phyloP scores from a whole-genome alignment of 2,797 vertebrate species.

The Characodon lateralis region DNA sequence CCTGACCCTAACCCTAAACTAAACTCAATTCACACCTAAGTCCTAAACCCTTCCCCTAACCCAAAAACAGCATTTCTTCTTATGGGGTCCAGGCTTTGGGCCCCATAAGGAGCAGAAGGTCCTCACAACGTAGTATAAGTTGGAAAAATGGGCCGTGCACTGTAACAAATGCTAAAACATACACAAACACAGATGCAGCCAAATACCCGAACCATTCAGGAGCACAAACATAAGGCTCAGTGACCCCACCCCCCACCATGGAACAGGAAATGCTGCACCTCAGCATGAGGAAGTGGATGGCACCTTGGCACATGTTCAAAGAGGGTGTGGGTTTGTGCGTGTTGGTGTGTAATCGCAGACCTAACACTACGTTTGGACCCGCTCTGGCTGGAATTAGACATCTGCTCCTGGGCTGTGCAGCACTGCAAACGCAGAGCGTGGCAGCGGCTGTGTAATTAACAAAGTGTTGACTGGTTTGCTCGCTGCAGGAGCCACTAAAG shows the following conservation, averaged over 20 bases:
- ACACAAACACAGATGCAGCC: neutral
- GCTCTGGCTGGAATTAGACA: constrained; percentile 86
- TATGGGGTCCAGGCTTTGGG: too few relatives aligned
- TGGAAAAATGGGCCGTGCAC: too few relatives aligned
- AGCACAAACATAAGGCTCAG: constrained; percentile 41
- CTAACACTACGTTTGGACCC: constrained; percentile 85
- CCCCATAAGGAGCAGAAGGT: too few relatives aligned
- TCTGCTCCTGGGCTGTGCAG: constrained; percentile 82
- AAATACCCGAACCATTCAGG: constrained; percentile 31
- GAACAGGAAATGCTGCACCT: constrained; percentile 86
- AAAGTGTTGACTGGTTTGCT: constrained; percentile 75
- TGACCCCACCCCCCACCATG: constrained; percentile 69
- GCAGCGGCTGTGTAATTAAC: constrained; percentile 80
- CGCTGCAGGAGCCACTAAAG: constrained; percentile 63
- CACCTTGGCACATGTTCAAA: constrained; percentile 91
- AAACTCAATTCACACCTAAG: too few relatives aligned
- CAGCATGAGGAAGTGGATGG: constrained; percentile 87
- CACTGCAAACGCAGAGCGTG: constrained; percentile 69
- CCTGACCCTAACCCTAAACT: too few relatives aligned
- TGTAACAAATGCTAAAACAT: too few relatives aligned
- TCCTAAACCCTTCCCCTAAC: too few relatives aligned
- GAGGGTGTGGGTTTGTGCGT: constrained; percentile 51
- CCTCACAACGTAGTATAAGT: too few relatives aligned
- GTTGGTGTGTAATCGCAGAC: constrained; percentile 57
- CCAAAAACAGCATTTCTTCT: too few relatives aligned